These are phyloP conservation scores for Sciurus vulgaris DNA, from an alignment of 2,797 vertebrate genomes.

Conservation along the genomic window DNA sequence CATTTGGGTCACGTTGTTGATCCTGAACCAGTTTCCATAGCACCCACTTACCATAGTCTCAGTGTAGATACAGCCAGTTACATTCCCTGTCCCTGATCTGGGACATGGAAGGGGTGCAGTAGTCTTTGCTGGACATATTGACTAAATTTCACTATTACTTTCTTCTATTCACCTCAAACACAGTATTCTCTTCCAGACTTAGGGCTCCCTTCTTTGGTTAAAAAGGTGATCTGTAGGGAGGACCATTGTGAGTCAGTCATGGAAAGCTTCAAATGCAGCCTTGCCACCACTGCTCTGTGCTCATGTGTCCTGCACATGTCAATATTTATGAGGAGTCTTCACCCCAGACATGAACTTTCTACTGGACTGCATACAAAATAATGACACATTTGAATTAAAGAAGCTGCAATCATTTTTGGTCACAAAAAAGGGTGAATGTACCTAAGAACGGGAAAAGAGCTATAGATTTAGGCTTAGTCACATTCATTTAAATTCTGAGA, in stretches of 20 bases:
- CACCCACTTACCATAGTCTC: neutral
- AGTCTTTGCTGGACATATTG: neutral
- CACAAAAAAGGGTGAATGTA: neutral
- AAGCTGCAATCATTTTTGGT: conserved; percentile 11
- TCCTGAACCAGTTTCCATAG: neutral
- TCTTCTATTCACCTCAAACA: neutral
- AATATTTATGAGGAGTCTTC: neutral
- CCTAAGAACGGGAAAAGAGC: neutral
- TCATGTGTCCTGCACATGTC: neutral
- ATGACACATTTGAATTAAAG: neutral
- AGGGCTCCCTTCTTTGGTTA: neutral
- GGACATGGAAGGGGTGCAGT: fast-evolving
- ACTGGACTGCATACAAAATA: neutral
- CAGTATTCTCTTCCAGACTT: neutral
- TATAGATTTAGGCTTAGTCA: neutral
- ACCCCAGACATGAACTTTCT: neutral
- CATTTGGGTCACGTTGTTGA: neutral
- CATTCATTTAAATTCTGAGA: neutral
- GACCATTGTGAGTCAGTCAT: neutral
- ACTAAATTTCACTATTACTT: neutral
- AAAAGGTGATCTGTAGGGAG: neutral
- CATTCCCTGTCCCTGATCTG: neutral
- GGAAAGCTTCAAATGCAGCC: neutral
- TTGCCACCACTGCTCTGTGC: neutral
- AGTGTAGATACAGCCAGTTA: neutral